phyloP scores from a whole-genome alignment of 2,888 invertebrate genomes.

The Lasioglossum lativentre region DNA sequence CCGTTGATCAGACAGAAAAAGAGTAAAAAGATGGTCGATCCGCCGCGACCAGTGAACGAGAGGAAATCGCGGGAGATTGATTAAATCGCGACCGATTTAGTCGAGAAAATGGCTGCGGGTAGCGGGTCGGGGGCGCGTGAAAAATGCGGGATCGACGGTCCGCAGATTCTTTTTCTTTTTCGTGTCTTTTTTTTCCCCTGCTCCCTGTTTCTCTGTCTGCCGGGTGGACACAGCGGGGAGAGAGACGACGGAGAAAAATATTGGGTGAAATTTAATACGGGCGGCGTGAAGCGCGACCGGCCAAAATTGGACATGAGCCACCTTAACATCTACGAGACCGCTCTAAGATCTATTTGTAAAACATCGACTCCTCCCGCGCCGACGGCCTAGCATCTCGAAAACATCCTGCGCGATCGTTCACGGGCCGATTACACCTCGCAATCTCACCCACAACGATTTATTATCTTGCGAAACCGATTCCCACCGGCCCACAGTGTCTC shows the following conservation, averaged over 20 bases:
- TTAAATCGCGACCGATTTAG: slow-evolving; percentile 2
- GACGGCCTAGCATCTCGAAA: slow-evolving; percentile 75
- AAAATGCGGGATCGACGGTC: not conserved
- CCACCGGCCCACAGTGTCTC: not conserved
- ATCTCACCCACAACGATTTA: not conserved
- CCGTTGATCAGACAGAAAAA: not conserved
- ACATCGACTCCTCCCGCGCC: slow-evolving; percentile 83
- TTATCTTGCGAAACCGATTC: slow-evolving; percentile 1
- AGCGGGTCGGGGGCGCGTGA: not conserved
- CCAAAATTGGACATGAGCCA: slow-evolving; percentile 85
- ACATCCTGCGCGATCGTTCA: slow-evolving; percentile 59
- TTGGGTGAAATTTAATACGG: slow-evolving; percentile 84
- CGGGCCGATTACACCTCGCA: slow-evolving; percentile 6
- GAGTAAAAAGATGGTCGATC: not conserved
- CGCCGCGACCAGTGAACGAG: not conserved
- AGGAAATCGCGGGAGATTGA: not conserved
- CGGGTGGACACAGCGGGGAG: not conserved
- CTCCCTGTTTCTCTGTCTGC: not conserved
- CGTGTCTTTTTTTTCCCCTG: not conserved
- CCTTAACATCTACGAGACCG: slow-evolving; percentile 80
- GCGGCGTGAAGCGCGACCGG: slow-evolving; percentile 81
- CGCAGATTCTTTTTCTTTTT: slow-evolving; percentile 24
- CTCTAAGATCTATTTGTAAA: slow-evolving; percentile 84
- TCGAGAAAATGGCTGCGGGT: not conserved
- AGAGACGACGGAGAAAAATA: slow-evolving; percentile 77